phyloP scores from a whole-genome alignment of 2,797 vertebrate genomes.

The Dipus sagitta region DNA sequence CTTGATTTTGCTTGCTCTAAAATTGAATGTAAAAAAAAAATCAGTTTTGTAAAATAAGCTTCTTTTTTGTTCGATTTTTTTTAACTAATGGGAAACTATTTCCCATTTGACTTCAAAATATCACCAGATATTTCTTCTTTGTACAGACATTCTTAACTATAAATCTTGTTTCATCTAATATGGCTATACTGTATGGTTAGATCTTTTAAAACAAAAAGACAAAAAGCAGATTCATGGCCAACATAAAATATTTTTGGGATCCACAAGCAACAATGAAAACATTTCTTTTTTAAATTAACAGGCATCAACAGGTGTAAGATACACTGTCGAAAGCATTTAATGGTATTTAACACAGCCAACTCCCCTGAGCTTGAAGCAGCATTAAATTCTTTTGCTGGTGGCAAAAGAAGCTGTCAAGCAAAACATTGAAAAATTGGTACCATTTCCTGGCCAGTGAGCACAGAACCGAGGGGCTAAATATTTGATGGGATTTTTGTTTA shows the following conservation, averaged over 20 bases:
- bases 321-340: constrained; percentile 81
- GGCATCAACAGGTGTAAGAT: constrained; percentile 81
- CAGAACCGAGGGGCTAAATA: constrained; percentile 72
- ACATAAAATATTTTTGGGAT: constrained; percentile 78
- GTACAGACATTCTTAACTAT: constrained; percentile 82
- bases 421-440: constrained; percentile 82
- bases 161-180: constrained; percentile 84
- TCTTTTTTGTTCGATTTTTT: constrained; percentile 51
- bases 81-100: constrained; percentile 80
- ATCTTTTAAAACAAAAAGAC: constrained; percentile 60
- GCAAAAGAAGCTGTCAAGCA: constrained; percentile 84
- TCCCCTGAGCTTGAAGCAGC: constrained; percentile 80
- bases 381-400: constrained; percentile 68
- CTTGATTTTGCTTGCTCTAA: constrained; percentile 82
- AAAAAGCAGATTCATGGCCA: constrained; percentile 71
- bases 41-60: constrained; percentile 63
- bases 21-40: constrained; percentile 75
- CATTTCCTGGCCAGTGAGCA: constrained; percentile 81
- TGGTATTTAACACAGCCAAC: constrained; percentile 79
- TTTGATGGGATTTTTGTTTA: background rate
- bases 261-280: constrained; percentile 80
- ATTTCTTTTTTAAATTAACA: constrained; percentile 76
- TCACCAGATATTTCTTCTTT: constrained; percentile 74
- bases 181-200: constrained; percentile 80
- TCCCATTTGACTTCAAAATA: constrained; percentile 84